Conservation (phyloP, 2,113 vertebrate genomes). For the Hystrix brachyura region DNA sequence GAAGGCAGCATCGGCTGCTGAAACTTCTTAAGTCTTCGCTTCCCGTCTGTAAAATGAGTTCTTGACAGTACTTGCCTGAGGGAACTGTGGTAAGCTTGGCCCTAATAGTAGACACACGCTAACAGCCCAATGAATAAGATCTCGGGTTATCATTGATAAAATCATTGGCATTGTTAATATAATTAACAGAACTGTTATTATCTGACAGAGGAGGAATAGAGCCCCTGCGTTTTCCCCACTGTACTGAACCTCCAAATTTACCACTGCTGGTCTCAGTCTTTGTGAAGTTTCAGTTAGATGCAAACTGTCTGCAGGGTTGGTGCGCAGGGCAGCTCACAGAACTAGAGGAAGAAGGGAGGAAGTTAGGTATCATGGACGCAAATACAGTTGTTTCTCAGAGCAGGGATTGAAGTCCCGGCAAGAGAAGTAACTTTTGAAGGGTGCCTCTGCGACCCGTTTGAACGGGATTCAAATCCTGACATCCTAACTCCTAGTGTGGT, state of each 20-base stretch:
- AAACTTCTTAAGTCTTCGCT: not conserved
- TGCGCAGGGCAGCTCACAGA: fast-evolving
- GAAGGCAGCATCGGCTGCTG: not conserved
- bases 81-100: not conserved
- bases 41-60: not conserved
- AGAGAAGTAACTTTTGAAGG: not conserved
- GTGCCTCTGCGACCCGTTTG: not conserved
- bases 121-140: not conserved
- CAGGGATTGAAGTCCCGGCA: not conserved
- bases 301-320: not conserved
- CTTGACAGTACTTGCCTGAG: not conserved
- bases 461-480: not conserved
- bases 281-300: not conserved
- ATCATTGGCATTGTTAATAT: not conserved
- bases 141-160: not conserved
- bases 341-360: not conserved
- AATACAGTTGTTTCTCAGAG: not conserved
- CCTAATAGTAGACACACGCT: not conserved
- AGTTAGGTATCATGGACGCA: no score
- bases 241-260: not conserved
- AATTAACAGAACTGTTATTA: not conserved
- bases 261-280: not conserved
- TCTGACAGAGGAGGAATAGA: not conserved
- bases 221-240: not conserved
- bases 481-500: not conserved